phyloP scores from a whole-genome alignment of 2,113 vertebrate species.

The Corythornis cristatus region DNA sequence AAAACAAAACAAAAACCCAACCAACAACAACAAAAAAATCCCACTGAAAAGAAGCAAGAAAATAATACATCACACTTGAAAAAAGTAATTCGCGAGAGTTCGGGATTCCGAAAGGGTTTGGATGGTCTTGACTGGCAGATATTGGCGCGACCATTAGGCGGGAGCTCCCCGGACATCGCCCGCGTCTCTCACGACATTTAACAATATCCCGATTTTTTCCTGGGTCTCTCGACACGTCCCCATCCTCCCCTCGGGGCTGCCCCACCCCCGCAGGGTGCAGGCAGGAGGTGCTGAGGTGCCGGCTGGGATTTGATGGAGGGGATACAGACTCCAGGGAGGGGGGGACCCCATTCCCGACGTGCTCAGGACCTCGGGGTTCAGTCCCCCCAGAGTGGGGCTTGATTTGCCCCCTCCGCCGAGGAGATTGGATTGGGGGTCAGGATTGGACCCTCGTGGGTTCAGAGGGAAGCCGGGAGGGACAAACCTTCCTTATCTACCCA shows the following conservation, averaged over 20 bases:
- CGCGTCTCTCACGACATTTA: background rate
- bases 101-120: background rate
- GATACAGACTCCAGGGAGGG: rapidly evolving
- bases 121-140: background rate
- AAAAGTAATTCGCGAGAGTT: background rate
- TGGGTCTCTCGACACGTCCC: background rate
- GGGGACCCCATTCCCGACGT: rapidly evolving
- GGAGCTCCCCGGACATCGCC: background rate
- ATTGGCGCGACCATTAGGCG: rapidly evolving
- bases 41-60: background rate
- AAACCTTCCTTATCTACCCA: background rate
- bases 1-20: background rate
- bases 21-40: background rate
- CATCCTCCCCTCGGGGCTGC: background rate
- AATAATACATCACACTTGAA: background rate
- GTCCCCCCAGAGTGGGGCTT: background rate
- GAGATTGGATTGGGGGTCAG: background rate
- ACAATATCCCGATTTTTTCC: background rate
- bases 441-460: background rate
- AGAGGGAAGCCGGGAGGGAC: background rate
- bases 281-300: background rate
- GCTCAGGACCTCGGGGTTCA: background rate
- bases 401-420: too few species aligned
- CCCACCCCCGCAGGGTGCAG: background rate
- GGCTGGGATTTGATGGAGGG: background rate